Percentiles rank a stretch among this genome's conserved stretches.
phyloP scores from a whole-genome alignment of 2,797 vertebrate genomes.

The Gymnopithys bicolor region DNA sequence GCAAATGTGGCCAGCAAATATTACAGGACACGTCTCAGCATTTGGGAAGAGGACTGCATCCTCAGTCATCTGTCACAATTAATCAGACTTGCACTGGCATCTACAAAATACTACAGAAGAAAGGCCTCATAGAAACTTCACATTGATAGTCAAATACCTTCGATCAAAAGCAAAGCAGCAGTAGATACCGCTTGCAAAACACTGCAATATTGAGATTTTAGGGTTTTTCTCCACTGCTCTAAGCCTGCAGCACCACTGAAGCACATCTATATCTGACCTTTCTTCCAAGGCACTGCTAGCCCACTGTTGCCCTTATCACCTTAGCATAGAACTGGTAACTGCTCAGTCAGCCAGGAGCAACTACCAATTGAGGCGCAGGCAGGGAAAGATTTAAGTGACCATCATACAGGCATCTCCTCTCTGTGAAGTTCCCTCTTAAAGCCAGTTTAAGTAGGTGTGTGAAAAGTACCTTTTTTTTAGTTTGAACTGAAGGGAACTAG shows the following conservation, averaged over 20 bases:
- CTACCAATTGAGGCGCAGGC: not conserved
- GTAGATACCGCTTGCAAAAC: not conserved
- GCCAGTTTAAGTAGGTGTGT: not conserved
- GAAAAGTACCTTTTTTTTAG: not conserved
- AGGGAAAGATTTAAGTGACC: not conserved
- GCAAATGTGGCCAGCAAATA: not conserved
- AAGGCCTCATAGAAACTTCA: not conserved
- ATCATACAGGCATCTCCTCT: not conserved
- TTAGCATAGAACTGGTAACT: not conserved
- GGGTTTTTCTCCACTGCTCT: accelerated
- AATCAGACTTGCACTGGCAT: not conserved
- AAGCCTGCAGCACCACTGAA: not conserved
- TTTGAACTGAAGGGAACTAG: not conserved
- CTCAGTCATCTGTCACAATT: not conserved
- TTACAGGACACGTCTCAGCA: not conserved
- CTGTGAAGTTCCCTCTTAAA: not conserved
- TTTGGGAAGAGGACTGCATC: not conserved
- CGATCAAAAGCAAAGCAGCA: not conserved
- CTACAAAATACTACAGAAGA: not conserved
- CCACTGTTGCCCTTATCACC: not conserved
- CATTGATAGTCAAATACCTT: not conserved
- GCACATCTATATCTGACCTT: not conserved
- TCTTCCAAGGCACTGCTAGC: not conserved
- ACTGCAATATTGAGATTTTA: not conserved
- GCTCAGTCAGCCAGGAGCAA: not conserved